A percentile compares a stretch with the other conserved stretches of the same genome.
phyloP scores from a whole-genome alignment of 2,888 invertebrate species.

The Xanthorhoe spadicearia region DNA sequence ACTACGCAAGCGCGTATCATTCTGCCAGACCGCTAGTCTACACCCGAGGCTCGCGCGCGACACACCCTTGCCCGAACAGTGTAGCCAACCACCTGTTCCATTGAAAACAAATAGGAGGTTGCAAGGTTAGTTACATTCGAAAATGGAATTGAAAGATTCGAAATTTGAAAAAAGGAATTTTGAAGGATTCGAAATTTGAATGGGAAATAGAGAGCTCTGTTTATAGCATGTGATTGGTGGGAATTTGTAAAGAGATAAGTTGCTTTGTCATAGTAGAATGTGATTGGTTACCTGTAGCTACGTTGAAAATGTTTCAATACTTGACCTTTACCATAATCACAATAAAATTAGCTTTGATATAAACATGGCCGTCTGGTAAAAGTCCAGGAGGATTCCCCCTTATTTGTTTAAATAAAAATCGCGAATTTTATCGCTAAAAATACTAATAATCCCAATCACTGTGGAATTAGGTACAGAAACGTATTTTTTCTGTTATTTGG shows the following conservation, averaged over 20 bases:
- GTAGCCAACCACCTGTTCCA: slow-evolving; percentile 33
- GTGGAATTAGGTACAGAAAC: too few species aligned
- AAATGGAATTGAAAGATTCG: background rate
- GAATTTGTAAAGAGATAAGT: background rate
- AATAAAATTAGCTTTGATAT: background rate
- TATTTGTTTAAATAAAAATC: too few species aligned
- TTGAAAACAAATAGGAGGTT: slow-evolving; percentile 28
- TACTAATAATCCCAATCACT: too few species aligned
- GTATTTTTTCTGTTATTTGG: too few species aligned
- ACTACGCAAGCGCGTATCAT: slow-evolving; percentile 23
- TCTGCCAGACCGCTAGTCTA: slow-evolving; percentile 10
- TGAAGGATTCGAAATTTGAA: too few species aligned
- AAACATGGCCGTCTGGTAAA: too few species aligned
- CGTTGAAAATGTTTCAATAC: background rate
- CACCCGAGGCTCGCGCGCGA: slow-evolving; percentile 25
- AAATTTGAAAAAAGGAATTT: background rate
- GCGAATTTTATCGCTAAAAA: too few species aligned
- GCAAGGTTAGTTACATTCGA: slow-evolving; percentile 31
- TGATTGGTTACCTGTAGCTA: background rate
- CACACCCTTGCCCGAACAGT: background rate
- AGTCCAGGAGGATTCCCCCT: too few species aligned
- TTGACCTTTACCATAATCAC: background rate
- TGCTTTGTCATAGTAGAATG: too few species aligned
- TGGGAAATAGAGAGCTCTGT: too few species aligned
- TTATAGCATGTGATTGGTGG: too few species aligned